Base-by-base conservation (phyloP, 2,113 vertebrate genomes). In the Struthio camelus region DNA sequence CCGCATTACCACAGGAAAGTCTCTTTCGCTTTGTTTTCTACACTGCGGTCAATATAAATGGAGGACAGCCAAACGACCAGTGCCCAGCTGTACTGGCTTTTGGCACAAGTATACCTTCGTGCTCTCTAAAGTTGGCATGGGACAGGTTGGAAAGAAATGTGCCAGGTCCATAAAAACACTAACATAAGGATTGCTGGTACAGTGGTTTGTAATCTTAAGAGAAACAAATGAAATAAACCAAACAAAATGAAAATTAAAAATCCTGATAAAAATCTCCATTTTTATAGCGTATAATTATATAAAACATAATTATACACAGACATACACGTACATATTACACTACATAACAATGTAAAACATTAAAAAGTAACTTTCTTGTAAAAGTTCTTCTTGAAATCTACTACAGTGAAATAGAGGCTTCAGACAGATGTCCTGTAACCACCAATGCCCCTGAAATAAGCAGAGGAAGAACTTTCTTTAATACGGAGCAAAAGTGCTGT, bases 371-470 rank as follows among this genome's bases (percentile, higher is more conserved):
- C 96, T 97, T 97, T 97, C 94, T 97, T 97, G 96, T 97, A 97
- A 97, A 97, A 97, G 96, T 97, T 97, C 96, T 97, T 97, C 96
- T 97, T 97, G 97, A 96, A 96, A 96, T 97, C 90, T 97, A 97
- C 94, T 97, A 96, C 83, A 96, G 93, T 96, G 94, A 96, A 96
- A 97, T 94, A 96, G 94, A 97, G 89, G 94, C 94, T 97, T 97
- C 96, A 96, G 94, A 96, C 91, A 97, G 85, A 96, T 97, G 95
- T 96, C 96, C 94, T 96, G 92, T 92, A 97, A 97, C 77, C 92
- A 96, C 89, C 96, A 97, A 93, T 93, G 90, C 90, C 96, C 96
- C 95, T 97, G 82, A 89, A 98, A 98, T 95, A 97, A 97, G 95
- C 96, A 96, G 87, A 97, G 97, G 94, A 91, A 96, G 92, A 97